phyloP scores from a whole-genome alignment of 2,888 invertebrate species.

The Nemoura dubitans region DNA sequence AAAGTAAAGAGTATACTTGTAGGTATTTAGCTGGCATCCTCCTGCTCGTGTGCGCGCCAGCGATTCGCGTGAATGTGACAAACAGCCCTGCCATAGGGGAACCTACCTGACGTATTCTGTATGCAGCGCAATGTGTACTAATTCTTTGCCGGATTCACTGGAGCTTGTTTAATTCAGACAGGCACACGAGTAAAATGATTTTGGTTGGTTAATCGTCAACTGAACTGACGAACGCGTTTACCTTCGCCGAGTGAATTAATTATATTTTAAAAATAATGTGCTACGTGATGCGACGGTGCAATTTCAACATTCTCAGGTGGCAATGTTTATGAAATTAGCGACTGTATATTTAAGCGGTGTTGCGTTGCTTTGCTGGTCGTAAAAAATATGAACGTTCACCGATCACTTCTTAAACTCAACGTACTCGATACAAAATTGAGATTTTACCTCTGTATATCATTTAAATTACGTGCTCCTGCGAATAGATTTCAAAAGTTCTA shows the following conservation, averaged over 20 bases:
- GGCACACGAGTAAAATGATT: background rate
- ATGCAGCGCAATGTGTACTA: background rate
- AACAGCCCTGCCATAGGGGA: background rate
- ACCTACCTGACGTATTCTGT: background rate
- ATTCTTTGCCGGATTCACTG: background rate
- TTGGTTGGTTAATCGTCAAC: background rate
- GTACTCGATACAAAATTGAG: too few species aligned
- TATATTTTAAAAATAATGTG: background rate
- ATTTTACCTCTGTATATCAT: too few species aligned
- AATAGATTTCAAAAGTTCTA: too few species aligned
- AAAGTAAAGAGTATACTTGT: slow-evolving; percentile 1
- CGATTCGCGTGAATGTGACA: background rate
- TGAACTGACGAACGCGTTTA: background rate
- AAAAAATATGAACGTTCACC: too few species aligned
- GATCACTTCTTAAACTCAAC: too few species aligned
- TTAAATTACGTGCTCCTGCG: too few species aligned
- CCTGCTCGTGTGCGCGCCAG: background rate
- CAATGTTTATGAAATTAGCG: too few species aligned
- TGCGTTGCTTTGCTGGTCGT: too few species aligned
- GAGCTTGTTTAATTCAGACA: background rate
- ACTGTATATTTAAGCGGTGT: too few species aligned
- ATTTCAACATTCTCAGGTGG: too few species aligned
- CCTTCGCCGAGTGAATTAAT: background rate
- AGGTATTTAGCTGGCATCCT: background rate
- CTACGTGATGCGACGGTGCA: background rate